Evolutionary conservation across 1,140 invertebrate genomes (phyloP), one percentile per base, ranked within the genome.

Genomic region (Zaprionus nigranus): DNA sequence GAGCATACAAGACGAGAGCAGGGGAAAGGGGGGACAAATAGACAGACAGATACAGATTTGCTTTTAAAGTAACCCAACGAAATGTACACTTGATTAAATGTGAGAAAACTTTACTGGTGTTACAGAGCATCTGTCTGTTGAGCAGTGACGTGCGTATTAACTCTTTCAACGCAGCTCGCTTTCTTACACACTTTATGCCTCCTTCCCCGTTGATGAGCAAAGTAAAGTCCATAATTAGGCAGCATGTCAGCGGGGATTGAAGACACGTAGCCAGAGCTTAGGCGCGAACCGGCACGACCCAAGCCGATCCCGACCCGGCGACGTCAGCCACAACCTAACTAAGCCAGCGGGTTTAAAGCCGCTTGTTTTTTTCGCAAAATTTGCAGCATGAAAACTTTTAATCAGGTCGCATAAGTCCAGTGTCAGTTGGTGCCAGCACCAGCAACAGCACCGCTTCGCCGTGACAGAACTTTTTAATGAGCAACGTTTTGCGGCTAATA

Each of bases 401-500:
- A 70, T 75, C 81, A 71, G 67, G 24, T 78, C 59, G 77, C 80
- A 46, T 65, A 58, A 53, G 53, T 70, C 65, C 59, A 69, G 59
- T 62, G 57, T 26, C 17, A 61, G 36, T 51, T 63, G 49, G 30
- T 9, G n/a, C 63, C 7, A 26, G 3, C 26, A 40, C 12, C 28
- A 28, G 20, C 20, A 20, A 0, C 26, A 30, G 28, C 28, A 30
- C 28, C 7, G 28, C 28, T 24, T 53, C 43, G 77, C 75, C 81
- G 75, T 90, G 84, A 88, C 84, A 71, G 75, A 88, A 87, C 77
- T 88, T 87, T 87, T 88, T 87, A 87, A 87, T 87, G 84, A 87
- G 84, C 81, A 88, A 73, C 84, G 81, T 84, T 88, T 88, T 88
- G 84, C 81, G 84, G 85, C 84, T 88, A 90, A 88, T 88, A 88